Evolutionary conservation across 2,113 vertebrate genomes (phyloP).

Genomic region (Strix aluco): DNA sequence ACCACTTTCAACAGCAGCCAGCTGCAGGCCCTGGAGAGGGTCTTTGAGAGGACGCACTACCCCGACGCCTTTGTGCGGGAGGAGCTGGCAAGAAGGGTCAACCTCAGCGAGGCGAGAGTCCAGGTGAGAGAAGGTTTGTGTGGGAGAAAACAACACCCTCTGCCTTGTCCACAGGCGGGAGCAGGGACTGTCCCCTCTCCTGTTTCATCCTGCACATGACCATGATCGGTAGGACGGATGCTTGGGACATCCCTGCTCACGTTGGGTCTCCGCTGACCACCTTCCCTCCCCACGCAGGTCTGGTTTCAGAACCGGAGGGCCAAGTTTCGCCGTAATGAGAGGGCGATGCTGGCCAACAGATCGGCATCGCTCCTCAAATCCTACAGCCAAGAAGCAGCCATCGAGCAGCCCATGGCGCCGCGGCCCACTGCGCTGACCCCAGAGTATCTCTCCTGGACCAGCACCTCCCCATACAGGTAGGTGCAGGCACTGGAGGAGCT

Average conservation of each 20-base stretch:
- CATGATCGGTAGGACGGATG: accelerated
- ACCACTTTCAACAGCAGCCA: constrained; percentile 88
- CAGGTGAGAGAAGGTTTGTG: constrained; percentile 73
- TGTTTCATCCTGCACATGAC: not conserved
- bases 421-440: constrained; percentile 74
- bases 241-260: not conserved
- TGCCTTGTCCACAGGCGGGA: not conserved
- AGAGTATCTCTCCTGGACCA: constrained; percentile 80
- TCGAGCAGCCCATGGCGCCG: constrained; percentile 80
- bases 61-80: constrained; percentile 82
- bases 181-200: not conserved
- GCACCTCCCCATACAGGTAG: constrained; percentile 80
- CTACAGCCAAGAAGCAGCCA: constrained; percentile 78
- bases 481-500: not conserved
- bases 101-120: constrained; percentile 84
- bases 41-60: constrained; percentile 84
- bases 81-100: constrained; percentile 81
- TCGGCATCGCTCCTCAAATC: constrained; percentile 80
- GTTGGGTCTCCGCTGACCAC: not conserved
- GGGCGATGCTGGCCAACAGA: constrained; percentile 79
- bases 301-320: constrained; percentile 87
- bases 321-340: constrained; percentile 83
- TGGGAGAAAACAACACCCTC: not conserved
- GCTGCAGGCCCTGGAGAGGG: constrained; percentile 82
- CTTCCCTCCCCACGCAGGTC: constrained; percentile 56